phyloP scores from a whole-genome alignment of 1,140 invertebrate species.

The Drosophila watanabei region DNA sequence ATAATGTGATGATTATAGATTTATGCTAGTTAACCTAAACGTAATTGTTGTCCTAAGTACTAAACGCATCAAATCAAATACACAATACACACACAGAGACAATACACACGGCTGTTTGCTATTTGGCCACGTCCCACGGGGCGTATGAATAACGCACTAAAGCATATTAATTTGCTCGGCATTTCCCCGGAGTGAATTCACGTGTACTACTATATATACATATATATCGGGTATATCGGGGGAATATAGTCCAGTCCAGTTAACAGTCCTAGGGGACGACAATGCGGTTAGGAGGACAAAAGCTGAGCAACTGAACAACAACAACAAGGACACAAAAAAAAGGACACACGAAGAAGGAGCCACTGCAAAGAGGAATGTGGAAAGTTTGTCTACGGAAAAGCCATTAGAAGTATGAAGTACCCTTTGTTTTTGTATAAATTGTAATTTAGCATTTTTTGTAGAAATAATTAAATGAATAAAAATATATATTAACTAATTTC shows the following conservation, averaged over 20 bases:
- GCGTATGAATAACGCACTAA: slow-evolving; percentile 37
- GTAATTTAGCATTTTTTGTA: slow-evolving; percentile 6
- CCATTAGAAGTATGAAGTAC: not conserved
- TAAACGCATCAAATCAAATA: slow-evolving; percentile 51
- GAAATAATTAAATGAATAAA: not conserved
- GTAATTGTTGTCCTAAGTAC: slow-evolving; percentile 70
- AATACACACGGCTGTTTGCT: slow-evolving; percentile 17
- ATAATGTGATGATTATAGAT: slow-evolving; percentile 85
- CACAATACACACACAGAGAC: slow-evolving; percentile 27
- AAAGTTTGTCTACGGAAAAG: not conserved
- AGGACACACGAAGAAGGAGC: not conserved
- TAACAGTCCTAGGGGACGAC: slow-evolving; percentile 23
- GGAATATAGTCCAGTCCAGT: slow-evolving; percentile 15
- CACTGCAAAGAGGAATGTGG: not conserved
- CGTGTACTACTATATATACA: too few species aligned
- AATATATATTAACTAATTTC: not conserved
- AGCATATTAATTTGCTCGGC: slow-evolving; percentile 26
- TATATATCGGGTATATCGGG: slow-evolving; percentile 4
- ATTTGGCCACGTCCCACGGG: slow-evolving; percentile 31
- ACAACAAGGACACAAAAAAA: not conserved
- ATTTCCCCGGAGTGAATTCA: slow-evolving; percentile 6
- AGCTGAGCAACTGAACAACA: not conserved
- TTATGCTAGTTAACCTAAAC: slow-evolving; percentile 74
- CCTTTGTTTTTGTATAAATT: not conserved
- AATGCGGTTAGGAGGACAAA: slow-evolving; percentile 4